Evolutionary conservation across 2,888 invertebrate species (phyloP), one percentile per base, ranked within the genome.

Genomic region (Nebria brevicollis): DNA sequence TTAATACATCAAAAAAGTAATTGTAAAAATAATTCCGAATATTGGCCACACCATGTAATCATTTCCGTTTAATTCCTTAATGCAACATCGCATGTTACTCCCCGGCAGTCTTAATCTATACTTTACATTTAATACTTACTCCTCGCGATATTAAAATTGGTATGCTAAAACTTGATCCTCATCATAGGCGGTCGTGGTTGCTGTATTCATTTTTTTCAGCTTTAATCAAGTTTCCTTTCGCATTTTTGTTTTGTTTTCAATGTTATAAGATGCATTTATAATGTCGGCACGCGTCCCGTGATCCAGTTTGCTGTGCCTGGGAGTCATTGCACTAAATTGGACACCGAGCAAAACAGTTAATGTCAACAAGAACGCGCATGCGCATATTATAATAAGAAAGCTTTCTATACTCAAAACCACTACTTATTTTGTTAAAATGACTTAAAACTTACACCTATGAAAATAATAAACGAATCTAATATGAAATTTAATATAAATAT

Each of bases 111-210:
- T 72, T 20, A 72, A 66, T 77, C 65, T 66, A 13, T 66, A 34
- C 34, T 26, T 66, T 70, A 26, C 11, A 26, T 77, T 66, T 75
- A 20, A 20, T 20, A 20, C 20, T 26, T 54, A 66, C 66, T 75
- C 2, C 66, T 75, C 54, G 68, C 42, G 68, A 75, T 25, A 74
- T 75, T 79, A 79, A 54, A 79, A 79, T 79, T 79, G 79, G 79
- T 79, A 74, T 79, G 79, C 79, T 79, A 79, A 79, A 79, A 75
- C 74, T 79, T 75, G 79, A 79, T 79, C 54, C 54, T 54, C 79
- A 79, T 73, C 79, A 74, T 79, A 79, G 79, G 79, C 79, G 79
- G 79, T 79, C 79, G 54, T 41, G 42, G 68, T 41, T 64, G 64
- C 65, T 64, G 72, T 70, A 72, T 77, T 77, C 66, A 79, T 79